phyloP scores from a whole-genome alignment of 1,140 invertebrate species.

The Brachionus paranguensis region DNA sequence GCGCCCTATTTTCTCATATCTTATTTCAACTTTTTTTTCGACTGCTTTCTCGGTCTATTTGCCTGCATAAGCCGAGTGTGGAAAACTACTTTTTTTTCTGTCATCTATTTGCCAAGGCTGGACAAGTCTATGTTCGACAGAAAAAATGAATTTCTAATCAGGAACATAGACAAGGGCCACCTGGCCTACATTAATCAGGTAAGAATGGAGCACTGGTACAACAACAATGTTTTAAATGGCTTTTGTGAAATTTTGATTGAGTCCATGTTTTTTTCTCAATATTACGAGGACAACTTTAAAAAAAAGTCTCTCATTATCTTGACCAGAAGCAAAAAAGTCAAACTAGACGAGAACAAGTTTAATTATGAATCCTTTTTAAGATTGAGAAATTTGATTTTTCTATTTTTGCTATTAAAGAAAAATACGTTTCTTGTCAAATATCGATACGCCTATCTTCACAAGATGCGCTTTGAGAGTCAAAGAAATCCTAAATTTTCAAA shows the following conservation, averaged over 20 bases:
- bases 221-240: neutral
- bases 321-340: neutral
- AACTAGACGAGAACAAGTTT: neutral
- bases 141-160: neutral
- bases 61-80: constrained; percentile 15
- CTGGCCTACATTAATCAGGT: constrained; percentile 21
- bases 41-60: constrained; percentile 26
- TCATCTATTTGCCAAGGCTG: constrained; percentile 4
- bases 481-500: neutral
- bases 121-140: constrained; percentile 16
- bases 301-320: neutral
- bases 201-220: constrained; percentile 39
- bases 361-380: neutral
- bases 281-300: neutral
- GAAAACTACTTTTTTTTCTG: constrained; percentile 16
- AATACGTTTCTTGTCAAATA: neutral
- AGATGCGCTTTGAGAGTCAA: neutral
- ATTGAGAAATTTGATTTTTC: constrained; percentile 29
- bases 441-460: neutral
- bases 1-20: constrained; percentile 15
- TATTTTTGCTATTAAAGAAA: neutral
- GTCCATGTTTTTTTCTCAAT: constrained; percentile 4
- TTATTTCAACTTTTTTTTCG: constrained; percentile 38
- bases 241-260: constrained; percentile 40
- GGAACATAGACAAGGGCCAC: constrained; percentile 24